Evolutionary conservation across 2,797 vertebrate species (phyloP).

Genomic region (Enoplosus armatus): DNA sequence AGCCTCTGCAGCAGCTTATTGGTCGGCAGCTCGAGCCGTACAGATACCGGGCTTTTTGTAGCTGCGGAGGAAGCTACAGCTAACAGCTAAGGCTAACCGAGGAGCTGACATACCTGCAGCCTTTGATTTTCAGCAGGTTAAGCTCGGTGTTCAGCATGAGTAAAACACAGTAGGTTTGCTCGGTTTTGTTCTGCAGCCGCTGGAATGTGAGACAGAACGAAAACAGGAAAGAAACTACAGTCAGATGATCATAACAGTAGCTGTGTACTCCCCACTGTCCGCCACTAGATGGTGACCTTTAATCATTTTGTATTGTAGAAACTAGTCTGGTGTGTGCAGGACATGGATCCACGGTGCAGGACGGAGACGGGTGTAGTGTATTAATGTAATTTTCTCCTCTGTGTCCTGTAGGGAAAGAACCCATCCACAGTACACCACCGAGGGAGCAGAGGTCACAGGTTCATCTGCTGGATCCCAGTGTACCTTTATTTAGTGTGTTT

Average conservation of each 20-base stretch:
- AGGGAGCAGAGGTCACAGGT: background rate
- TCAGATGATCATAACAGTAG: background rate
- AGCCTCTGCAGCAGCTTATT: too few species aligned
- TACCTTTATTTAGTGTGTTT: background rate
- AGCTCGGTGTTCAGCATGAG: background rate
- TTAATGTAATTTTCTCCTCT: background rate
- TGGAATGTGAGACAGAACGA: background rate
- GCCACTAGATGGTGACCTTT: constrained; percentile 17
- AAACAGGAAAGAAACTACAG: background rate
- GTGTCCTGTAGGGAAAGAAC: background rate
- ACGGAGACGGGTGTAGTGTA: background rate
- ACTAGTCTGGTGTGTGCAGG: too few species aligned
- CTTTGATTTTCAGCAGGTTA: background rate
- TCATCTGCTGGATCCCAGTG: background rate
- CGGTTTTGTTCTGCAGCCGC: background rate
- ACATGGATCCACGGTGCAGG: too few species aligned
- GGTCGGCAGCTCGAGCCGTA: background rate
- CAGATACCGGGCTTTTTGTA: background rate
- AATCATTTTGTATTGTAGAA: background rate
- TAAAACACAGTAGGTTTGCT: background rate
- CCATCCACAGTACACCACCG: background rate
- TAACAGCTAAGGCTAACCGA: constrained; percentile 6
- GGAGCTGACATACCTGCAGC: constrained; percentile 24
- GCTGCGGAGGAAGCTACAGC: constrained; percentile 4
- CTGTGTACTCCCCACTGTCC: background rate